Conservation (phyloP, 2,113 vertebrate species). For the Trematocara stigmaticum region DNA sequence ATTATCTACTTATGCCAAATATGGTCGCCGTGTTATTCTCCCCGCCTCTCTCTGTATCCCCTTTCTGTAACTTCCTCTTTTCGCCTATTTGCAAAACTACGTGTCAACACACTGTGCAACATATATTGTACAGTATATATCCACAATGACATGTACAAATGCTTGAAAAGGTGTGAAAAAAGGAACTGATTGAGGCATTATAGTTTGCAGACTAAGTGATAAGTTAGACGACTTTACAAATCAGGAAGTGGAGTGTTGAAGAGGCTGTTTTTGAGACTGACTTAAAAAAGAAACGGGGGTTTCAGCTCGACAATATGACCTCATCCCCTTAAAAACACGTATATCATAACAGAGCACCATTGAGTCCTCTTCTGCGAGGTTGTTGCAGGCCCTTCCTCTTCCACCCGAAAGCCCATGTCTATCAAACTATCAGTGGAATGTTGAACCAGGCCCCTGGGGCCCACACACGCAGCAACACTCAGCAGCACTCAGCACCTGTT, state of each 20-base stretch:
- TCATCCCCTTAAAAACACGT: not conserved
- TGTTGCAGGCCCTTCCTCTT: not conserved
- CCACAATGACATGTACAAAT: not conserved
- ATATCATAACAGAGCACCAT: not conserved
- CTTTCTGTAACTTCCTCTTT: conserved; percentile 53
- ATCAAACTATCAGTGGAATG: conserved; percentile 61
- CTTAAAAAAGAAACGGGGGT: not conserved
- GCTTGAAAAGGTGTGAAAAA: conserved; percentile 27
- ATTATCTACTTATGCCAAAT: conserved; percentile 65
- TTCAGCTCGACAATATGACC: not conserved
- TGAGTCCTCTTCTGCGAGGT: not conserved
- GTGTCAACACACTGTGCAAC: not conserved
- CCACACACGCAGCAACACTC: conserved; percentile 56
- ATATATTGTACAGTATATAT: not conserved
- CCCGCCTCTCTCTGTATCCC: conserved; percentile 27
- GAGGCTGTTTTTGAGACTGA: not conserved
- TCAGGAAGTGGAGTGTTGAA: conserved; percentile 57
- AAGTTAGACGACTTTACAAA: conserved; percentile 39
- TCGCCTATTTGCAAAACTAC: conserved; percentile 33
- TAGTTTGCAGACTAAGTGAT: conserved; percentile 39
- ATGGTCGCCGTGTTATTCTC: conserved; percentile 42
- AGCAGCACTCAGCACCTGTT: conserved; percentile 73
- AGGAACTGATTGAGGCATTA: conserved; percentile 56
- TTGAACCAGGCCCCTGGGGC: conserved; percentile 57
- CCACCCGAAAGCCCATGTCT: conserved; percentile 25